Evolutionary conservation across 1,140 invertebrate species (phyloP), one percentile per base, ranked within the genome.

Genomic region (Monochamus saltuarius): DNA sequence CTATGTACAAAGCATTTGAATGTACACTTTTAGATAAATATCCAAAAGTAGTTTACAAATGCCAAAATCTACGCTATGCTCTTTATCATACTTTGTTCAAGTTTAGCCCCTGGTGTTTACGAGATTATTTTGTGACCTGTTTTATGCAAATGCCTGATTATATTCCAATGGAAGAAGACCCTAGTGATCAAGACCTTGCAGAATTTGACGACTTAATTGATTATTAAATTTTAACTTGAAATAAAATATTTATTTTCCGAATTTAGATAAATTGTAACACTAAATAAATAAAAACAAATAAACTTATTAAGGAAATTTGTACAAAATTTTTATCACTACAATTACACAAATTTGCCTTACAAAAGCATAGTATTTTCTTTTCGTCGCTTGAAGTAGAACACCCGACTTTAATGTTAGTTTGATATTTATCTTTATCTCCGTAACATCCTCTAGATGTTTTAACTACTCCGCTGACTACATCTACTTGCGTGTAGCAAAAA

Each of bases 101-200:
- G 47, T 70, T 78, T 0, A 74, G 75, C 50, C 84, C 85, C 0
- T 67, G 66, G 0, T 63, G 61, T 0, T 6, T 85, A n/a, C 70
- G 81, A 8, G 83, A 87, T 66, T 78, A 72, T 75, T 69, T 87
- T 4, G 72, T 84, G 1, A 58, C 75, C 7, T 77, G 67, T 56
- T 87, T 87, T 64, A 77, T 85, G 22, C 66, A 68, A 4, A 76
- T 83, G 75, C 85, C 85, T 0, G 47, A 69, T 38, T 76, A 72
- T 57, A 36, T 49, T 17, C 35, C 29, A 29, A 11, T 22, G 3
- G 50, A 60, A 13, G 39, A 40, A 40, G 4, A 40, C 4, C 22
- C 22, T 6, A 29, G 22, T 29, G 22, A 29, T 29, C 2, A 2
- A 29, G 22, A 29, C 22, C 22, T 29, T 6, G 22, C 2, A 29